Evolutionary conservation across 2,113 vertebrate species (phyloP).

Genomic region (Charina bottae): DNA sequence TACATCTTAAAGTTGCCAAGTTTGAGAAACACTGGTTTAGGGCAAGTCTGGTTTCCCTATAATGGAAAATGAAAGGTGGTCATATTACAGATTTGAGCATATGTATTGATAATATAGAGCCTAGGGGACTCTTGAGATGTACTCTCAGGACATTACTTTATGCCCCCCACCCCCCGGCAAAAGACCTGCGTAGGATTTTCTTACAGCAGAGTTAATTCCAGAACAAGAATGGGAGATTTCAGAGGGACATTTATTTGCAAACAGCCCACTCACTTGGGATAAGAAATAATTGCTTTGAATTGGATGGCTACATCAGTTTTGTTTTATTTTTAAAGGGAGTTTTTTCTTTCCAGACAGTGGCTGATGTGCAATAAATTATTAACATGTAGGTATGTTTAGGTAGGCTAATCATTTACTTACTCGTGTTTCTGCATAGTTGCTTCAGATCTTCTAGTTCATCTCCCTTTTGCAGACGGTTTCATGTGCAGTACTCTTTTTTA

Average conservation of each 20-base stretch:
- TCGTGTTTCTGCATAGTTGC: background rate
- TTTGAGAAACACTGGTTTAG: too few relatives aligned
- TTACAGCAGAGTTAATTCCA: background rate
- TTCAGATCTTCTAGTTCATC: background rate
- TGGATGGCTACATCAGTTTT: background rate
- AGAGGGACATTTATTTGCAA: background rate
- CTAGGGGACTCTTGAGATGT: background rate
- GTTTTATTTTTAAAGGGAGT: accelerated
- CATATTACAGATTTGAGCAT: background rate
- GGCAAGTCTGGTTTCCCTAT: too few relatives aligned
- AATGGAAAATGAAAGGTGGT: background rate
- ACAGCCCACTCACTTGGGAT: too few relatives aligned
- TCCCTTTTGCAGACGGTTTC: background rate
- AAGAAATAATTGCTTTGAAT: background rate
- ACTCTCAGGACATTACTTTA: background rate
- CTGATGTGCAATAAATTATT: slow-evolving; percentile 26
- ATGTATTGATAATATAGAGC: background rate
- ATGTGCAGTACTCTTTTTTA: background rate
- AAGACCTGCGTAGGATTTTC: background rate
- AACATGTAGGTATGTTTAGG: background rate
- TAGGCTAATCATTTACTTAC: background rate
- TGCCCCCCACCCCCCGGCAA: too few relatives aligned
- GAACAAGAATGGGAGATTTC: background rate
- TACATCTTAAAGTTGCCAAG: too few relatives aligned
- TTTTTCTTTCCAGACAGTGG: slow-evolving; percentile 49